Base-by-base conservation (phyloP, 2,113 vertebrate species). In the Calonectris borealis region DNA sequence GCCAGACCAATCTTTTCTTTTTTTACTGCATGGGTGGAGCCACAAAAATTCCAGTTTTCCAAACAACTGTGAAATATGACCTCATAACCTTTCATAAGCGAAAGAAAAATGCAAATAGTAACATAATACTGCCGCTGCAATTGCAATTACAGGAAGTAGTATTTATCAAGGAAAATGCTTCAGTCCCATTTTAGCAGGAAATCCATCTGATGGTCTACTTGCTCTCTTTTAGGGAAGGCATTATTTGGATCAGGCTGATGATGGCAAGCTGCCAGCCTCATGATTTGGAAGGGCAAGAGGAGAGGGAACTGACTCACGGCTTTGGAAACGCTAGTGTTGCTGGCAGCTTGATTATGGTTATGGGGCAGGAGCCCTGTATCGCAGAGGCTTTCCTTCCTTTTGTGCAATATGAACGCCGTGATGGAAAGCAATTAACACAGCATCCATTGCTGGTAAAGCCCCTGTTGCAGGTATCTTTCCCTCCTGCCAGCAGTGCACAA, bases 391-490 rank as follows among this genome's bases (percentile, higher is more conserved):
- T 15, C 61, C 44, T 72, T 34, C 77, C 18, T 38, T 27, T 6
- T 4, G 20, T 42, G 86, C 66, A 24, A 1, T 2, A 3, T 2
- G 24, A 42, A 38, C 19, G 80, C 54, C 1, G 2, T 2, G 34
- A 11, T 64, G 40, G 17, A 34, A 70, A 38, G 46, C 54, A 26
- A 0, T 3, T 25, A 16, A 46, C 31, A 4, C 13, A 7, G 2
- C 3, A 1, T 7, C 38, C 20, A 2, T 11, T 0, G 8, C 64
- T 16, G 29, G 71, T 31, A 38, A 54, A 51, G 52, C 11, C 36
- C 13, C 44, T 7, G 10, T 4, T 8, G 29, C 27, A 8, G 32
- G 29, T 15, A 4, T 5, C 55, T 27, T 34, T 51, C 10, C 29
- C 34, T 61, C 31, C 71, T 44, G 51, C 32, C 22, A 36, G 52